These are phyloP conservation scores for Cariama cristata DNA, from an alignment of 2,113 vertebrate species.

Conservation along the genomic window DNA sequence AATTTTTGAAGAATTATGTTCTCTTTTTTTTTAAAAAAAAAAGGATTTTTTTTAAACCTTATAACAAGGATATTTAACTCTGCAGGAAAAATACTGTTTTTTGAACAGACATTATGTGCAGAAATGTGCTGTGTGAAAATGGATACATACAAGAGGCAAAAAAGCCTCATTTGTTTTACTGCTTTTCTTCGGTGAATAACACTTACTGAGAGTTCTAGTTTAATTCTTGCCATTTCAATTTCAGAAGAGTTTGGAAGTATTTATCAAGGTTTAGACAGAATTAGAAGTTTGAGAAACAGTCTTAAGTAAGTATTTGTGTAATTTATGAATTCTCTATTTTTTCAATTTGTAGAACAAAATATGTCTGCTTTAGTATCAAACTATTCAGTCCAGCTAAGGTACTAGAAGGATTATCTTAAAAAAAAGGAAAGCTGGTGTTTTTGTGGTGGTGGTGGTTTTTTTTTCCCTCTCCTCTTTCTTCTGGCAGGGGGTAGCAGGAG, in stretches of 20 bases:
- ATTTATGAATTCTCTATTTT: neutral
- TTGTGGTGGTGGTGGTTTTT: accelerated
- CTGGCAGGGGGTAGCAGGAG: neutral
- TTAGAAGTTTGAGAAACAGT: neutral
- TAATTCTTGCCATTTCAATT: constrained; percentile 19
- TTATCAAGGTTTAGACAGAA: neutral
- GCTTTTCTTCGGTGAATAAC: constrained; percentile 21
- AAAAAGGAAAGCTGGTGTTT: neutral
- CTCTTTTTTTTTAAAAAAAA: constrained; percentile 31
- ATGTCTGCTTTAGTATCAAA: neutral
- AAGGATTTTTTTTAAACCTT: constrained; percentile 14
- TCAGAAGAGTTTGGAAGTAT: neutral
- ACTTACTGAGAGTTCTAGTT: constrained; percentile 49
- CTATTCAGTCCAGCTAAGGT: neutral
- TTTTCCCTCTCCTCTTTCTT: neutral
- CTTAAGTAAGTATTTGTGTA: neutral
- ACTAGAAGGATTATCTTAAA: neutral
- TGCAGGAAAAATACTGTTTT: constrained; percentile 61
- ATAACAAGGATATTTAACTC: constrained; percentile 64
- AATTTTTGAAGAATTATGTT: constrained; percentile 62
- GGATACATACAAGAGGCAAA: neutral
- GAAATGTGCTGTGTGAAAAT: constrained; percentile 14
- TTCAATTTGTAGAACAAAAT: neutral
- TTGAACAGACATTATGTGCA: constrained; percentile 59
- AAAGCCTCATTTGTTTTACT: constrained; percentile 31